phyloP scores from a whole-genome alignment of 2,113 vertebrate genomes.

The Baryphthengus martii region DNA sequence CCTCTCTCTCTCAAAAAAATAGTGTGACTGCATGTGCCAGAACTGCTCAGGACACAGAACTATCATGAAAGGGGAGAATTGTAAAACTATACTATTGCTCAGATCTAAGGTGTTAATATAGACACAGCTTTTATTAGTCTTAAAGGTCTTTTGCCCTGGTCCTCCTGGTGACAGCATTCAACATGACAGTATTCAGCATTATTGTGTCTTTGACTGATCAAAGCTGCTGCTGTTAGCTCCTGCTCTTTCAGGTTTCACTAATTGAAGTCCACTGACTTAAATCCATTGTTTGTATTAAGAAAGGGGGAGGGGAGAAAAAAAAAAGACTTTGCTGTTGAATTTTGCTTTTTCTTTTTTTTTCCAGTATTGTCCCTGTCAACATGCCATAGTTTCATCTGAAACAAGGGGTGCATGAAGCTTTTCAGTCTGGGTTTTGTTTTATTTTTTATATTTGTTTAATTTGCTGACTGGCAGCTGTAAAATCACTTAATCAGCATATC shows the following conservation, averaged over 20 bases:
- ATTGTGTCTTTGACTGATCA: neutral
- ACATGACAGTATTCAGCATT: neutral
- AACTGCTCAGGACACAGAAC: neutral
- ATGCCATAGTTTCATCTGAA: neutral
- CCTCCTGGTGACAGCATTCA: neutral
- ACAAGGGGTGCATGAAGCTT: neutral
- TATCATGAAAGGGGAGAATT: neutral
- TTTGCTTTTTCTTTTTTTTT: neutral
- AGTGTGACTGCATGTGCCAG: neutral
- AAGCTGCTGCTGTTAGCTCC: neutral
- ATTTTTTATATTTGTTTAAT: slow-evolving; percentile 48
- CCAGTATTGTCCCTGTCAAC: neutral
- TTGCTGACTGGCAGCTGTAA: slow-evolving; percentile 45
- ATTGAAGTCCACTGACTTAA: neutral
- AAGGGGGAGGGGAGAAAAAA: neutral
- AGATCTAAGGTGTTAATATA: neutral
- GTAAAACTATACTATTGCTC: neutral
- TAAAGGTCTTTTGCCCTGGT: neutral
- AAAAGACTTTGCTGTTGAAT: neutral
- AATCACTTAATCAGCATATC: slow-evolving; percentile 51
- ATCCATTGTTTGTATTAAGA: slow-evolving; percentile 7
- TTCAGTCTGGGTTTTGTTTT: neutral
- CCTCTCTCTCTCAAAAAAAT: neutral
- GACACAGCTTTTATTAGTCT: neutral
- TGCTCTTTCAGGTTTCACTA: neutral